phyloP scores from a whole-genome alignment of 2,797 vertebrate species.

The Arnoldichthys spilopterus region DNA sequence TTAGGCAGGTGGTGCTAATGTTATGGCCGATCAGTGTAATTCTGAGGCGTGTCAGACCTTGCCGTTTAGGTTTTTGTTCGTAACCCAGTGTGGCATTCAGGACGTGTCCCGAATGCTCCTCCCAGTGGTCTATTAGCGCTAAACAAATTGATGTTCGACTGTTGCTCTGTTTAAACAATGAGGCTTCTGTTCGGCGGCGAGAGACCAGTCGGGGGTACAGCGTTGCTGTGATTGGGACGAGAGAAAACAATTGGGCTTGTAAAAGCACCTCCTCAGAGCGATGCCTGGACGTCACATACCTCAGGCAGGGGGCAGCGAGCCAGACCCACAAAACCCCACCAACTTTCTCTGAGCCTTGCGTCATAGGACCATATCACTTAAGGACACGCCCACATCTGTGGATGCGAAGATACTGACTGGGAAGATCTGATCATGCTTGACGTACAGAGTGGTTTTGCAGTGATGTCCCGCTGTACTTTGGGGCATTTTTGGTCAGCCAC shows the following conservation, averaged over 20 bases:
- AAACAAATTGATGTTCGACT: background rate
- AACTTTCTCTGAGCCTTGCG: background rate
- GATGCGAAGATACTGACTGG: background rate
- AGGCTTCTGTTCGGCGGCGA: background rate
- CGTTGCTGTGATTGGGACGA: background rate
- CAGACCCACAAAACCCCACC: background rate
- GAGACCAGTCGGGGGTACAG: background rate
- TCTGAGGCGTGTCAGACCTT: too few species aligned
- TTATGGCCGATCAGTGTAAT: too few species aligned
- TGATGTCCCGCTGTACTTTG: background rate
- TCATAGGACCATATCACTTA: background rate
- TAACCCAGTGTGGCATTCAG: background rate
- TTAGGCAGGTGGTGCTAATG: too few species aligned
- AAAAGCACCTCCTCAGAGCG: background rate
- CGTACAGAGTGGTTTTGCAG: background rate
- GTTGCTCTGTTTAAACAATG: constrained; percentile 4
- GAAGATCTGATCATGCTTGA: background rate
- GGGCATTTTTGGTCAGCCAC: background rate
- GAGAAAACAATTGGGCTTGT: background rate
- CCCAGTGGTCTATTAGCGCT: background rate
- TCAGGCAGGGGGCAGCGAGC: background rate
- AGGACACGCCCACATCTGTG: background rate
- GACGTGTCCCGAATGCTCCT: background rate
- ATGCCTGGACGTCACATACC: background rate
- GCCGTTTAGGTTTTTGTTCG: background rate